Evolutionary conservation across 2,113 vertebrate genomes (phyloP).

Genomic region (Poeciliopsis prolifica): DNA sequence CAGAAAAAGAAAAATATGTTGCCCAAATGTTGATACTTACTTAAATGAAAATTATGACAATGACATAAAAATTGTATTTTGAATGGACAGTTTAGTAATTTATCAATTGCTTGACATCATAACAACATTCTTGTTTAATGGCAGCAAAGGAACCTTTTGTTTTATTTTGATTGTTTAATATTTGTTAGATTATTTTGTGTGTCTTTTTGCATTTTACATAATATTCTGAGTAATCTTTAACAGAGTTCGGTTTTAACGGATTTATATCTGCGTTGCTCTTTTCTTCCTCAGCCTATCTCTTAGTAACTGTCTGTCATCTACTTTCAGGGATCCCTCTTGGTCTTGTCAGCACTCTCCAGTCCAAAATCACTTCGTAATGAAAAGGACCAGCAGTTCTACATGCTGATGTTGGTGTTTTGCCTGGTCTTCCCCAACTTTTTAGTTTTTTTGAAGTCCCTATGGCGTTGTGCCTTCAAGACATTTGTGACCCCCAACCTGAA

Average conservation of each 20-base stretch:
- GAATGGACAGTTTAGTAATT: too few species aligned
- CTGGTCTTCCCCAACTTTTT: conserved; percentile 78
- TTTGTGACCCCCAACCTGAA: conserved; percentile 71
- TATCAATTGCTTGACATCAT: too few species aligned
- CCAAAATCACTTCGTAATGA: conserved; percentile 40
- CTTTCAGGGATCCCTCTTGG: conserved; percentile 75
- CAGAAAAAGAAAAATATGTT: too few species aligned
- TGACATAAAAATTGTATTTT: too few species aligned
- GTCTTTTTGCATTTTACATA: not conserved
- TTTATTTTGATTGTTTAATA: not conserved
- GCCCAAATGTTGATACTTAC: too few species aligned
- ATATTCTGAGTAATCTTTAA: not conserved
- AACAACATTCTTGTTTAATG: too few species aligned
- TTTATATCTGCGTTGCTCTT: not conserved
- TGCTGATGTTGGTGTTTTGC: conserved; percentile 78
- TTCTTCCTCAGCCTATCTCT: not conserved
- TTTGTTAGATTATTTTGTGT: not conserved
- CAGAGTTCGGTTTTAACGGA: not conserved
- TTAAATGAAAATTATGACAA: too few species aligned
- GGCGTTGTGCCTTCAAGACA: conserved; percentile 80
- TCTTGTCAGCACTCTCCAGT: conserved; percentile 72
- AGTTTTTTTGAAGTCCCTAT: conserved; percentile 80
- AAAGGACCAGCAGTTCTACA: conserved; percentile 76
- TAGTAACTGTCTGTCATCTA: conserved; percentile 9
- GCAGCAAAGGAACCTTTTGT: not conserved